Base-by-base conservation (phyloP, 2,113 vertebrate species). In the Myxocyprinus asiaticus region DNA sequence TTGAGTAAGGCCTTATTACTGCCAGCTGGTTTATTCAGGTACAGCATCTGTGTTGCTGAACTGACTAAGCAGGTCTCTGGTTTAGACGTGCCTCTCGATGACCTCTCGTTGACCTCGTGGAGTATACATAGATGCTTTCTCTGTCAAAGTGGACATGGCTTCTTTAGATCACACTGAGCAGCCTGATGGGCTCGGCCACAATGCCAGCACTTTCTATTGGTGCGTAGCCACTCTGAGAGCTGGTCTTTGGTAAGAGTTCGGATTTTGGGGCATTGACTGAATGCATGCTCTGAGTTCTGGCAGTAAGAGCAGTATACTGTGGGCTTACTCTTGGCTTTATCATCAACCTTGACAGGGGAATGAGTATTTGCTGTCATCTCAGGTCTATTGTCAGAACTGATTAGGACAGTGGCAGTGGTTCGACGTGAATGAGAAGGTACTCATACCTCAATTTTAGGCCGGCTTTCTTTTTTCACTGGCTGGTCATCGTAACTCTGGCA, bases 281-380 rank as follows among this genome's bases (percentile, higher is more conserved):
- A 50, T 6, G 45, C 33, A 33, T 79, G 67, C 4, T 79, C 56
- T 11, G 33, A 48, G 77, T 50, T 63, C 7, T 70, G 42, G 15
- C 77, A 79, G 17, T 79, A 70, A 9, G 67, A 68, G 8, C 77
- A 79, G 14, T 79, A 71, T 7, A 59, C 14, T 8, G 10, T 11
- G 63, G 63, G 67, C 44, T 58, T 43, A 56, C 43, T 9, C 5
- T 14, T 44, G 22, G 9, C n/a, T 6, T 62, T n/a, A 5, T 22
- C 17, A 33, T 64, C 42, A 9, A 22, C 15, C 7, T 62, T 59
- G 17, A 17, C n/a, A 12, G 22, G 0, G 12, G 6, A 4, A 56
- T 69, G 15, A 8, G n/a, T 9, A 65, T 33, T 33, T 33, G 0
- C 47, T 48, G 6, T 48, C 1, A 7, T 7, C 45, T 47, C 22